Evolutionary conservation across 1,140 invertebrate genomes (phyloP), one percentile per base, ranked within the genome.

Genomic region (Monomorium pharaonis): DNA sequence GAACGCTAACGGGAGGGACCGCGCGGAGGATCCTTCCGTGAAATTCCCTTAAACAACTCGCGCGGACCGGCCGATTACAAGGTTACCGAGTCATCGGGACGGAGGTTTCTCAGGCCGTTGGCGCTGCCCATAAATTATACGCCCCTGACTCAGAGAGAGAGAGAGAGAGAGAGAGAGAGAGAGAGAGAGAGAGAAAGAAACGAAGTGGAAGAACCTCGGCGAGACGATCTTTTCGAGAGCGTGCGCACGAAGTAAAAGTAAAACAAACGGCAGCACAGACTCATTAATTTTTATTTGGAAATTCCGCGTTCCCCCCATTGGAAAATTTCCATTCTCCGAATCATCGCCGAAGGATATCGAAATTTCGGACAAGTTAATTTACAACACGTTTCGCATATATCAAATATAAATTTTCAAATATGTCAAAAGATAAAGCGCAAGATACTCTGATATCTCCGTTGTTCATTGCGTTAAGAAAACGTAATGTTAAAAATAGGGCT

Each of bases 11-110:
- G 84, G 51, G 7, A 84, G 63, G 49, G 44, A 60, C 42, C 10
- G 30, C 56, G 18, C 12, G 24, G 42, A 51, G 33, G 81, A 77
- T 84, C 51, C 62, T 72, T 86, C 24, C 24, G 58, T 74, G 86
- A 54, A 78, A 75, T 77, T 75, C 51, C 63, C 21, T 75, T 54
- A 54, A 69, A 51, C n/a, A 67, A 24, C 67, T 72, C 27, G 9
- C 47, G n/a, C 24, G 37, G 30, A 75, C 51, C 21, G 42, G 60
- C 63, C 51, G 33, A 81, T 88, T 75, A 67, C 76, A 83, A 88
- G 84, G 84, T 81, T 86, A 86, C 74, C 47, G 21, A 86, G 70
- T 86, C 77, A 86, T 83, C 70, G 42, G 69, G 69, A 86, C 77
- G 56, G 42, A 54, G 63, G 56, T 85, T 88, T 87, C 56, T 58